A percentile compares a stretch with the other conserved stretches of the same genome.
phyloP scores from a whole-genome alignment of 1,140 invertebrate genomes.

The Planococcus citri region DNA sequence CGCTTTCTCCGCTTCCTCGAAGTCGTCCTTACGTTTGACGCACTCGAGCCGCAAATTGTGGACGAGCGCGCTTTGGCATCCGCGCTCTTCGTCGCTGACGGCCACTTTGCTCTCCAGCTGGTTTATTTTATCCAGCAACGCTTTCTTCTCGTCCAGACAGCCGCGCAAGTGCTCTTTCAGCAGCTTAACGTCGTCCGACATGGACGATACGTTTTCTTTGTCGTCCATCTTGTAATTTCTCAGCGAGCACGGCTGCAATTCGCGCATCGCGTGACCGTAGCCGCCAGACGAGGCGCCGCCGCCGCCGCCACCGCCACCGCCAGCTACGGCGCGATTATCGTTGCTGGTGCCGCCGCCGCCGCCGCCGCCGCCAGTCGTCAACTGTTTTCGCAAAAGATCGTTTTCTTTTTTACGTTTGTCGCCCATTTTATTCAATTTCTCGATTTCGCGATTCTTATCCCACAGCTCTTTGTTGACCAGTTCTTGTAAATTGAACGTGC shows the following conservation, averaged over 20 bases:
- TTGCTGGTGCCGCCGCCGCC: no score
- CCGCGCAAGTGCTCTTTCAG: slow-evolving; percentile 29
- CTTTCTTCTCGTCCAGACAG: slow-evolving; percentile 30
- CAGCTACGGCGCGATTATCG: no score
- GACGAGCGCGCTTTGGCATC: slow-evolving; percentile 1
- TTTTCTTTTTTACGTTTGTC: slow-evolving; percentile 32
- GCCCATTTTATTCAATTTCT: slow-evolving; percentile 39
- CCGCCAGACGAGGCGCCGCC: slow-evolving; percentile 9
- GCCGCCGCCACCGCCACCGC: no score
- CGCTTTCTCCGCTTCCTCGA: slow-evolving; percentile 37
- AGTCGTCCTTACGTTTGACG: slow-evolving; percentile 32
- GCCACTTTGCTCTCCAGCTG: background rate
- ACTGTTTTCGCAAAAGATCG: background rate
- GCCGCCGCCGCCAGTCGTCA: background rate
- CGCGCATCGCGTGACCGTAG: background rate
- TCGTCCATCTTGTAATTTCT: background rate
- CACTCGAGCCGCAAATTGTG: slow-evolving; percentile 29
- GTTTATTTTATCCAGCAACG: background rate
- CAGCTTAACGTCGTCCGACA: slow-evolving; percentile 26
- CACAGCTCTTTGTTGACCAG: slow-evolving; percentile 54
- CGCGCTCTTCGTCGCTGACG: background rate
- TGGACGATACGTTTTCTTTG: slow-evolving; percentile 13
- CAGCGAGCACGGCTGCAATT: background rate
- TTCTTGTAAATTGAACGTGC: slow-evolving; percentile 45
- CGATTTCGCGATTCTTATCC: slow-evolving; percentile 56